Evolutionary conservation across 2,888 invertebrate genomes (phyloP), one percentile per base, ranked within the genome.

Genomic region (Steromphala cineraria): DNA sequence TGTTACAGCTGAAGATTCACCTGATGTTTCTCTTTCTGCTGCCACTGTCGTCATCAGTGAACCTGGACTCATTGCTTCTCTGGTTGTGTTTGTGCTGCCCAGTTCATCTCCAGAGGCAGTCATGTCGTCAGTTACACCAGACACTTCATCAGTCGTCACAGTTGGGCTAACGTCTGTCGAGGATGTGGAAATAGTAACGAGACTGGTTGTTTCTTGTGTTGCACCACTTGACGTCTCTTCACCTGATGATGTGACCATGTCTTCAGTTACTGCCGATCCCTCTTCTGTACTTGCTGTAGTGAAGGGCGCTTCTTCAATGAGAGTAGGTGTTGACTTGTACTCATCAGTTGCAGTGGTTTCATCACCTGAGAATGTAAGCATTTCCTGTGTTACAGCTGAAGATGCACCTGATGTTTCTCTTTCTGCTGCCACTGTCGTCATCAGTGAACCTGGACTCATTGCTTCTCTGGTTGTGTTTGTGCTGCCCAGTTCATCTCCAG

Each of bases 21-120:
- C 52, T 77, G 67, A 67, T 40, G 74, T 52, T 71, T 74, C 74
- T 78, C 40, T 53, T 56, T 15, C 36, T 55, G 52, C 19, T 67
- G 74, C 76, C 67, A n/a, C 10, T 67, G 53, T 15, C 36, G 67
- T 82, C 36, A 78, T 36, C 36, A 36, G 7, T 36, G 36, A 4
- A 36, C 36, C 21, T 55, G 80, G 40, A 13, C 55, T 15, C 24
- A 21, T 31, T 55, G 77, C 1, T 19, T 19, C 36, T 2, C 36
- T 36, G 36, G 7, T 7, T 36, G 36, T 36, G 4, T 2, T 36
- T 7, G 36, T 36, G 36, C 36, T 36, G 7, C 36, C 36, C 36
- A 36, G 7, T 7, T 36, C 36, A 36, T 36, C 36, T 36, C 36
- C 36, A 36, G 36, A 36, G 7, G 36, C 36, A 36, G 36, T 36